Percentiles rank a stretch among this genome's conserved stretches.
Conservation (phyloP, 2,888 invertebrate genomes). For the Acronicta psi region DNA sequence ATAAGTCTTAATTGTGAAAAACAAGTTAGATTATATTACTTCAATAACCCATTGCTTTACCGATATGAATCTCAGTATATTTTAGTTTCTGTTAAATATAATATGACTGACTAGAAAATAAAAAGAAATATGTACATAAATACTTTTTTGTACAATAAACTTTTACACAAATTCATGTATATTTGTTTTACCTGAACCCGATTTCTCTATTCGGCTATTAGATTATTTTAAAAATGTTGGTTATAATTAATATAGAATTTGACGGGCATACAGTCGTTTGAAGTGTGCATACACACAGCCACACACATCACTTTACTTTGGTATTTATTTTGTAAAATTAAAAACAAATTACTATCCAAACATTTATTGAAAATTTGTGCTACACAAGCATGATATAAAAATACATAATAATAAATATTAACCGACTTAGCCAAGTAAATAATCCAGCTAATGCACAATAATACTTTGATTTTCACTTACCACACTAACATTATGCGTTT, state of each 20-base stretch:
- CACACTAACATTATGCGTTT: slow-evolving; percentile 67
- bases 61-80: slow-evolving; percentile 32
- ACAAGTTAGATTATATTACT: slow-evolving; percentile 2
- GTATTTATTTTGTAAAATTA: slow-evolving; percentile 17
- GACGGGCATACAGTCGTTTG: no score
- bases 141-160: slow-evolving; percentile 45
- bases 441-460: slow-evolving; percentile 83
- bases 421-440: slow-evolving; percentile 83
- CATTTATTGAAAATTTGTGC: slow-evolving; percentile 89
- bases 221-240: no score
- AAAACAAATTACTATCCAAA: slow-evolving; percentile 71
- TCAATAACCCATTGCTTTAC: slow-evolving; percentile 8
- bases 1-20: slow-evolving; percentile 1
- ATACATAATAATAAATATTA: slow-evolving; percentile 88
- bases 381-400: slow-evolving; percentile 89
- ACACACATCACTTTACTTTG: no score
- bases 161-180: slow-evolving; percentile 12
- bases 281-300: not conserved
- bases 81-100: slow-evolving; percentile 39
- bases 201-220: no score
- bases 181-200: slow-evolving; percentile 9
- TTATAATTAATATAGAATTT: no score
- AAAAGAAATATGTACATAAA: slow-evolving; percentile 34
- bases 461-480: slow-evolving; percentile 84
- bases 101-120: slow-evolving; percentile 51